A percentile compares a stretch with the other conserved stretches of the same genome.
Evolutionary conservation across 2,113 vertebrate genomes (phyloP).

Genomic region (Elachura formosa): DNA sequence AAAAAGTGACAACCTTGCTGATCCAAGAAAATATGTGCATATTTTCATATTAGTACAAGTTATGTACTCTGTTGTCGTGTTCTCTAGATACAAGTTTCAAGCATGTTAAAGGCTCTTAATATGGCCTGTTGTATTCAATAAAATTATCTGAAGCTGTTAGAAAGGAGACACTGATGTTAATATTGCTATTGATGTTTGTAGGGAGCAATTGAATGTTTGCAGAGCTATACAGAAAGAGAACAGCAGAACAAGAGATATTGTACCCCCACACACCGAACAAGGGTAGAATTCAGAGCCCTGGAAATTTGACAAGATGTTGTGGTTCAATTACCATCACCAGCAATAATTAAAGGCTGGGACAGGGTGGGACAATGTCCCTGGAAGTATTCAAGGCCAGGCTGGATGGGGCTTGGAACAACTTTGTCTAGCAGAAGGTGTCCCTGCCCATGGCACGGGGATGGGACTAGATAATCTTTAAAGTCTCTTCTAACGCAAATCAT

Average conservation of each 20-base stretch:
- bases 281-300: background rate
- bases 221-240: background rate
- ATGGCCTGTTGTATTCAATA: background rate
- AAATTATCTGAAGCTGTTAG: background rate
- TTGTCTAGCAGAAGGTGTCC: background rate
- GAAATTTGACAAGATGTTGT: background rate
- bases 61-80: background rate
- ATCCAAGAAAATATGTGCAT: background rate
- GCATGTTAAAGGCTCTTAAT: background rate
- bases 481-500: background rate
- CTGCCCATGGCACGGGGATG: fast-evolving
- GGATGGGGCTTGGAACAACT: background rate
- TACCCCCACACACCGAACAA: background rate
- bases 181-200: background rate
- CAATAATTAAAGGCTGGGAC: background rate
- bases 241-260: background rate
- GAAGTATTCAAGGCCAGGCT: background rate
- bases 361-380: background rate
- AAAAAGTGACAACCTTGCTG: background rate
- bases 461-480: background rate
- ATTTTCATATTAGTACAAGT: background rate
- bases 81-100: background rate
- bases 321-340: background rate
- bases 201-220: background rate
- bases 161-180: background rate